Evolutionary conservation across 2,113 vertebrate species (phyloP).

Genomic region (Gasterosteus nipponicus): DNA sequence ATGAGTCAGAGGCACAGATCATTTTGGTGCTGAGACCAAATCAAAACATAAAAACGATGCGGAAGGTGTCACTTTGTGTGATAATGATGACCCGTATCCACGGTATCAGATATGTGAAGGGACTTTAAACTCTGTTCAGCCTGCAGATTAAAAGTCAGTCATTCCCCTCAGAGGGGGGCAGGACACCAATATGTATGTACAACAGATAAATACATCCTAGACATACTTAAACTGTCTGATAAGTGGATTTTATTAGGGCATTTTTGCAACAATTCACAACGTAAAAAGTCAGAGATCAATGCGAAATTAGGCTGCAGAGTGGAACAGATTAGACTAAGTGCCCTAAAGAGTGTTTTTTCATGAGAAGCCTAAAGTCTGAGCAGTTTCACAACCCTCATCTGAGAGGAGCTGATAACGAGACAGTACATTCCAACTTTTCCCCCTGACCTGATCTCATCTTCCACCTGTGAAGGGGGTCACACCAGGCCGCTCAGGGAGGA

Average conservation of each 20-base stretch:
- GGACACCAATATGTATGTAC: neutral
- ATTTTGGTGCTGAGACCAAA: neutral
- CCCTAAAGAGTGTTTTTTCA: constrained; percentile 7
- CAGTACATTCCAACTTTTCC: constrained; percentile 5
- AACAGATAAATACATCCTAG: constrained; percentile 4
- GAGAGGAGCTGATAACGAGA: constrained; percentile 4
- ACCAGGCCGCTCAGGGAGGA: constrained; percentile 10
- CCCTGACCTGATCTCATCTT: neutral
- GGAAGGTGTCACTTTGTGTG: neutral
- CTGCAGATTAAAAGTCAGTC: neutral
- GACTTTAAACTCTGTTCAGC: neutral
- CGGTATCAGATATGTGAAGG: neutral
- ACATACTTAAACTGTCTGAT: constrained; percentile 6
- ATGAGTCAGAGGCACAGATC: neutral
- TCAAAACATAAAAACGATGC: neutral
- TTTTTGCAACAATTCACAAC: constrained; percentile 32
- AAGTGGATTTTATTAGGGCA: constrained; percentile 23
- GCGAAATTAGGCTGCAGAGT: constrained; percentile 37
- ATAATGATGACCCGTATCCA: neutral
- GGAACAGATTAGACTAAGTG: constrained; percentile 6
- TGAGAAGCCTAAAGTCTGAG: constrained; percentile 12
- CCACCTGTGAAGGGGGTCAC: constrained; percentile 7
- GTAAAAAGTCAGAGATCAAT: constrained; percentile 12
- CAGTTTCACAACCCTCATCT: constrained; percentile 1
- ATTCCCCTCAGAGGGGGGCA: neutral